Evolutionary conservation across 2,113 vertebrate species (phyloP).

Genomic region (Tyrannus savana): DNA sequence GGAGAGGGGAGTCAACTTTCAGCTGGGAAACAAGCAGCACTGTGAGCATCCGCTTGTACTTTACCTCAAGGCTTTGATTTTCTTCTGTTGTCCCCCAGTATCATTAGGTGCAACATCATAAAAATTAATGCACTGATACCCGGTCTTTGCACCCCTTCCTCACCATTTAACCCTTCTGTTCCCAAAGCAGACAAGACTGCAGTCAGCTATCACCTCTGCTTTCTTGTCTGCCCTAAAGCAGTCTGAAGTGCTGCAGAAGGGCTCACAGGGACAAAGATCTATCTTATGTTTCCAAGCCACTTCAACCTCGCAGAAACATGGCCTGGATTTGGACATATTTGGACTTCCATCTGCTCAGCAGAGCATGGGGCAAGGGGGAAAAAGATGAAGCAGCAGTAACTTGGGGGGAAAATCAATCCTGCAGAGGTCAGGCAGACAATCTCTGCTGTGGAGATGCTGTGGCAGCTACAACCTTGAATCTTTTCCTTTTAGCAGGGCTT

Average conservation of each 20-base stretch:
- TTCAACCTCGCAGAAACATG: not conserved
- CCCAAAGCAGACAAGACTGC: not conserved
- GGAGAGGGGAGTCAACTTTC: not conserved
- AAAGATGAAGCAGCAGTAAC: not conserved
- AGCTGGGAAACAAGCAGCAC: not conserved
- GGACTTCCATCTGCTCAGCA: not conserved
- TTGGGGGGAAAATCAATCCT: not conserved
- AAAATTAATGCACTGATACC: not conserved
- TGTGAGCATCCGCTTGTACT: not conserved
- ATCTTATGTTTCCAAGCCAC: not conserved
- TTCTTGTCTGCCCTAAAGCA: not conserved
- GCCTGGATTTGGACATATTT: not conserved
- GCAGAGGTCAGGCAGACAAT: not conserved
- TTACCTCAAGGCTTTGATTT: not conserved
- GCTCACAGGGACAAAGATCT: not conserved
- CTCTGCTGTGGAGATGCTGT: not conserved
- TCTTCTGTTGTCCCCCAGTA: not conserved
- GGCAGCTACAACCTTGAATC: not conserved
- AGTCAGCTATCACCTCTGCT: not conserved
- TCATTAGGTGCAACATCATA: not conserved
- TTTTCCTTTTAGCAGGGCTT: not conserved
- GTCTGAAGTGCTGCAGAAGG: not conserved
- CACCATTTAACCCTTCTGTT: not conserved
- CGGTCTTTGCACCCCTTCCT: not conserved
- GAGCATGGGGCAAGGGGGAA: not conserved